phyloP scores from a whole-genome alignment of 2,888 invertebrate genomes.

The Drosophila fulvimacula region DNA sequence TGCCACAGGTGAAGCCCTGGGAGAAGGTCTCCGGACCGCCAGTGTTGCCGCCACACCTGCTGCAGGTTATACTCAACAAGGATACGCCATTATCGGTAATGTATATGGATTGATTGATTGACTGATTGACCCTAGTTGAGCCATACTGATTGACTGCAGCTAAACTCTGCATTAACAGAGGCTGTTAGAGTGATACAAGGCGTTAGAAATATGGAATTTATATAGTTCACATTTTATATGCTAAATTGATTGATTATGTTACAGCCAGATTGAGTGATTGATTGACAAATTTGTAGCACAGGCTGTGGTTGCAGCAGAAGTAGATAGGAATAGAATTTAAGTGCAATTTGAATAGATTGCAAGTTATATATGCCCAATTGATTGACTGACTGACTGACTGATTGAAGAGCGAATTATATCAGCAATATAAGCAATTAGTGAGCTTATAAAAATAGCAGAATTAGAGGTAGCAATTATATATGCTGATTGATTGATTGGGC shows the following conservation, averaged over 20 bases:
- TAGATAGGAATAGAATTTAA: no score
- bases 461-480: neutral
- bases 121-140: neutral
- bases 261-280: no score
- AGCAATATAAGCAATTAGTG: neutral
- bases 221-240: neutral
- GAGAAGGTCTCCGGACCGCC: conserved; percentile 97
- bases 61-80: conserved; percentile 99
- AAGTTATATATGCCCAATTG: neutral
- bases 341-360: no score
- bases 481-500: neutral
- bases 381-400: neutral
- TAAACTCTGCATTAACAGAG: neutral
- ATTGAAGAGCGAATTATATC: neutral
- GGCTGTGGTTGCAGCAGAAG: no score
- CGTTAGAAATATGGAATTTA: neutral
- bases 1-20: conserved; percentile 96
- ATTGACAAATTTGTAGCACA: no score
- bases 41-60: conserved; percentile 97
- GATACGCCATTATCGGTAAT: conserved; percentile 96
- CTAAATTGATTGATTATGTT: neutral
- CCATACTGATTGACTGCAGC: neutral
- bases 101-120: neutral
- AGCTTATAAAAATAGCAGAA: neutral
- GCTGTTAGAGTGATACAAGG: neutral